A percentile compares a stretch with the other conserved stretches of the same genome.
Conservation (phyloP, 1,140 invertebrate genomes). For the Pseudomyrmex dendroicus region DNA sequence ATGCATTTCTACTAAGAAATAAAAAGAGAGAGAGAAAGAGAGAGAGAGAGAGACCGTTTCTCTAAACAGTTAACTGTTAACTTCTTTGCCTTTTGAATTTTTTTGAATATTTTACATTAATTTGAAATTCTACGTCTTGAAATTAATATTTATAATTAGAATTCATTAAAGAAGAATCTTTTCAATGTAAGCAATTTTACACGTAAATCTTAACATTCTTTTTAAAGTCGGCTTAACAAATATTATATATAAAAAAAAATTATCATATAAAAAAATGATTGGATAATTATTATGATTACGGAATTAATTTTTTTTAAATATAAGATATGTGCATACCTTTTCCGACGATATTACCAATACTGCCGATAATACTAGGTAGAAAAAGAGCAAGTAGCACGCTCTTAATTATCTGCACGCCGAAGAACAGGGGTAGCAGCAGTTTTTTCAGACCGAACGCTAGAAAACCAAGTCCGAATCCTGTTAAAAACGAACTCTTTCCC, state of each 20-base stretch:
- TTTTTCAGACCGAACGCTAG: constrained; percentile 93
- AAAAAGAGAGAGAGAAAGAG: background rate
- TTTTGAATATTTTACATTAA: too few species aligned
- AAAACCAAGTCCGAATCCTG: constrained; percentile 89
- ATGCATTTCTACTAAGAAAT: background rate
- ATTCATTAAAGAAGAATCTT: background rate
- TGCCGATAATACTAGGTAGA: constrained; percentile 92
- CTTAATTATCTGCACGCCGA: constrained; percentile 92
- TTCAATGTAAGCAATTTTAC: background rate
- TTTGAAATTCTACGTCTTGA: too few species aligned
- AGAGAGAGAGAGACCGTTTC: constrained; percentile 4
- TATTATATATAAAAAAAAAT: background rate
- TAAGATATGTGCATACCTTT: constrained; percentile 87
- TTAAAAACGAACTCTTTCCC: constrained; percentile 89
- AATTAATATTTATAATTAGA: background rate
- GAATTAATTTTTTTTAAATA: too few species aligned
- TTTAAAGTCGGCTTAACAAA: background rate
- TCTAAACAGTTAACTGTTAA: background rate
- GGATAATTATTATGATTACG: too few species aligned
- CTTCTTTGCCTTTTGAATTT: too few species aligned
- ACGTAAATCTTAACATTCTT: background rate
- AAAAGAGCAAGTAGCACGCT: constrained; percentile 92
- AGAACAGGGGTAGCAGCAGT: constrained; percentile 90
- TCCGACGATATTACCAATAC: constrained; percentile 92
- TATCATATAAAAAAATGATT: too few species aligned